These are phyloP conservation scores for Tadarida brasiliensis DNA, from an alignment of 2,797 vertebrate genomes.

Conservation along the genomic window DNA sequence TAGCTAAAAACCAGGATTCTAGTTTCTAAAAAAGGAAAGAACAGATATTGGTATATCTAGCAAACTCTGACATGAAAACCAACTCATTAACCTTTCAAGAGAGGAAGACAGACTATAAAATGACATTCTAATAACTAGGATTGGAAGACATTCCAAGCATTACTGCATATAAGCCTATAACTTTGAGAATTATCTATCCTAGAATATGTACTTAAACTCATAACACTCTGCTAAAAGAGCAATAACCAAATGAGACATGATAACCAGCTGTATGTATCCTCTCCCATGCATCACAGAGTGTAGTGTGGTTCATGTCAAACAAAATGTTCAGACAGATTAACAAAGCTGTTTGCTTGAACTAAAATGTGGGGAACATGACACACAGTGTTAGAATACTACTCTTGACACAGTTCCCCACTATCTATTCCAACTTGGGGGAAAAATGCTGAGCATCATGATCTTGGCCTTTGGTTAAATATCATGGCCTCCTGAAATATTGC, in stretches of 20 bases:
- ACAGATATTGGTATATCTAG: neutral
- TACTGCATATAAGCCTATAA: neutral
- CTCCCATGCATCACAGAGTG: conserved; percentile 39
- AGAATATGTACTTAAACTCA: conserved; percentile 23
- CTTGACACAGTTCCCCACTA: neutral
- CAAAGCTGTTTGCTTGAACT: conserved; percentile 58
- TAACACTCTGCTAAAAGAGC: conserved; percentile 59
- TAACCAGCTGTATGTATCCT: conserved; percentile 61
- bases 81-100: neutral
- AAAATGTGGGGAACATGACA: neutral
- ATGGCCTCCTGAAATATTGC: neutral
- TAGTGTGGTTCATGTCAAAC: conserved; percentile 74
- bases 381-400: conserved; percentile 3
- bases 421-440: conserved; percentile 13
- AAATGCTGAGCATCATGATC: neutral
- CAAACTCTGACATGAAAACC: neutral
- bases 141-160: neutral
- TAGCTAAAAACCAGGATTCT: neutral
- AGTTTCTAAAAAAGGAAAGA: conserved; percentile 26
- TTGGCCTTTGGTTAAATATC: conserved; percentile 56
- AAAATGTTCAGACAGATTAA: conserved; percentile 61
- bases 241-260: conserved; percentile 55
- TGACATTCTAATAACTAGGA: neutral
- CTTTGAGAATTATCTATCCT: conserved; percentile 42
- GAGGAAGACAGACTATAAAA: conserved; percentile 18